Evolutionary conservation across 2,888 invertebrate genomes (phyloP), one percentile per base, ranked within the genome.

Genomic region (Plebejus melissa): DNA sequence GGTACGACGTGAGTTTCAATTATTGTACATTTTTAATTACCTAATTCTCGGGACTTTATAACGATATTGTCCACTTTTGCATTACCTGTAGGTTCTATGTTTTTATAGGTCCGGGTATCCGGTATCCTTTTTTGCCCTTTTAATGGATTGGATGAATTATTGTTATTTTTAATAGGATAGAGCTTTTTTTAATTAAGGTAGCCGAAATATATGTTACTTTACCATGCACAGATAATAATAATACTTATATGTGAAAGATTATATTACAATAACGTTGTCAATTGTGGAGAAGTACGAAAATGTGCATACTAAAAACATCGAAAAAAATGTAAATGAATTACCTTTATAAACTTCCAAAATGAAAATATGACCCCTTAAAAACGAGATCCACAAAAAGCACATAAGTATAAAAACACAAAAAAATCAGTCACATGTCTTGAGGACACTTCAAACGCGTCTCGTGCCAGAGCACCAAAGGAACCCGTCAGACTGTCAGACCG

Each of bases 401-500:
- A 36, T 65, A 65, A 65, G 32, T 65, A 28, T 13, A 65, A 65
- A 65, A 65, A 13, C 65, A 36, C 65, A 13, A 65, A 65, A 65
- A 65, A 65, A 32, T 36, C 65, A 32, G 54, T 72, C 72, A 71
- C 71, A 71, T 71, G 71, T 6, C 28, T n/a, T 28, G 60, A 28
- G 3, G 2, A 50, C 46, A 71, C 46, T 71, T 71, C 46, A 72
- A 72, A 28, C 72, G 69, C 57, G 50, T 72, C 50, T 13, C 16
- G 32, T 13, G 16, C 16, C 46, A 32, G 54, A 50, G 54, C 46
- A 36, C 54, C 32, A 72, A 13, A 36, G 72, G 16, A 50, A 71
- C 7, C 60, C n/a, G 75, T 72, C 71, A 75, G 71, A 58, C 54
- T 54, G 75, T 75, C 75, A 75, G 71, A 58, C 54, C 38, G 57